These are phyloP conservation scores for Eulithis prunata DNA, from an alignment of 2,888 invertebrate species.

Conservation along the genomic window DNA sequence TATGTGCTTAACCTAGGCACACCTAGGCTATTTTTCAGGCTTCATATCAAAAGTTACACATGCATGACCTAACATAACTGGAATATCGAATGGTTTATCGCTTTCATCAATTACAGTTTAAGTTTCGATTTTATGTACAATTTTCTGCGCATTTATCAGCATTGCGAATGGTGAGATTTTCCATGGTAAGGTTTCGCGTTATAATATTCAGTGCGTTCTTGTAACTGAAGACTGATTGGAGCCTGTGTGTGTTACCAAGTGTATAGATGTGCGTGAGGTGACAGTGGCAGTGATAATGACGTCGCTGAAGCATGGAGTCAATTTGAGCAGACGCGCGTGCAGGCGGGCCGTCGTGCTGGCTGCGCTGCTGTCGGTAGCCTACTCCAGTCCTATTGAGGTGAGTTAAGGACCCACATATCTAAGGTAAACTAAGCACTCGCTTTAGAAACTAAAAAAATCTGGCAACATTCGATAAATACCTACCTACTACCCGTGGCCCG, in stretches of 20 bases:
- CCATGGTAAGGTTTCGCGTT: slow-evolving; percentile 24
- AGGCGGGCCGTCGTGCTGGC: slow-evolving; percentile 70
- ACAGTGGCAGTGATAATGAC: slow-evolving; percentile 71
- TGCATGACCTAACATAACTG: slow-evolving; percentile 14
- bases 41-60: slow-evolving; percentile 11
- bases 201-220: slow-evolving; percentile 21
- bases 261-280: slow-evolving; percentile 58
- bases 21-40: slow-evolving; percentile 1
- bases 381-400: slow-evolving; percentile 68
- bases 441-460: no score
- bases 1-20: no score
- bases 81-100: slow-evolving; percentile 10
- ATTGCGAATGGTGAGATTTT: slow-evolving; percentile 59
- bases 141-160: slow-evolving; percentile 56
- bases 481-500: no score
- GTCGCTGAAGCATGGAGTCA: slow-evolving; percentile 87
- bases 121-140: slow-evolving; percentile 22
- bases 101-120: slow-evolving; percentile 10
- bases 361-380: slow-evolving; percentile 57
- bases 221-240: slow-evolving; percentile 22
- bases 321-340: slow-evolving; percentile 88
- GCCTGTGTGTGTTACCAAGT: slow-evolving; percentile 28
- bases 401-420: slow-evolving; percentile 46
- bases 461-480: no score
- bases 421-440: no score